Evolutionary conservation across 2,888 invertebrate genomes (phyloP), one percentile per base, ranked within the genome.

Genomic region (Phymatocera aterrima): DNA sequence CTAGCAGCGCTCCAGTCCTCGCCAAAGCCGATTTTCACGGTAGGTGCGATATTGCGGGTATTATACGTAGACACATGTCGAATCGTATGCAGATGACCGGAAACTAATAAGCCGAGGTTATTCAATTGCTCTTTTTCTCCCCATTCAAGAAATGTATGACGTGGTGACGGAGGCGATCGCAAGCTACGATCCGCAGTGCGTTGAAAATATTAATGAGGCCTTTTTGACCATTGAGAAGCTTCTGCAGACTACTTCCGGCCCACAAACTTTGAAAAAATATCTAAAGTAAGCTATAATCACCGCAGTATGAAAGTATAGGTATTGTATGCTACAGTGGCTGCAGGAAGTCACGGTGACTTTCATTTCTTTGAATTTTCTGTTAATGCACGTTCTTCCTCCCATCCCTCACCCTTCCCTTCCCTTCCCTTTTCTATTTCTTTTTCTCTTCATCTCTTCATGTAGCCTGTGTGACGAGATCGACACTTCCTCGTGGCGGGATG

Each of bases 1-100:
- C 94, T 0, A 93, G 93, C 85, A 93, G 94, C 79, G 94, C 92
- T 8, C 94, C 94, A 0, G 83, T 94, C 40, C 88, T 90, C 4
- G 93, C 94, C 0, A 92, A 93, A 84, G 91, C 92, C 40, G 92
- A 94, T 85, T 93, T 93, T 84, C 90, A 92, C 51, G 93, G 94
- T 93, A 87, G 86, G 70, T 78, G 28, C n/a, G n/a, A n/a, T n/a
- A n/a, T n/a, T n/a, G n/a, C n/a, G n/a, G n/a, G n/a, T 18, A 64
- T 18, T 77, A 21, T 12, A n/a, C n/a, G n/a, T 65, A 37, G 61
- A 37, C n/a, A 61, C 15, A 21, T 37, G 12, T n/a, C n/a, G n/a
- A n/a, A n/a, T n/a, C n/a, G n/a, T n/a, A 21, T 37, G n/a, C 12
- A 28, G 21, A 12, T n/a, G 48, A 46, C 34, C 12, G 5, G 81